Evolutionary conservation across 2,888 invertebrate genomes (phyloP).

Genomic region (Melitaea athalia): DNA sequence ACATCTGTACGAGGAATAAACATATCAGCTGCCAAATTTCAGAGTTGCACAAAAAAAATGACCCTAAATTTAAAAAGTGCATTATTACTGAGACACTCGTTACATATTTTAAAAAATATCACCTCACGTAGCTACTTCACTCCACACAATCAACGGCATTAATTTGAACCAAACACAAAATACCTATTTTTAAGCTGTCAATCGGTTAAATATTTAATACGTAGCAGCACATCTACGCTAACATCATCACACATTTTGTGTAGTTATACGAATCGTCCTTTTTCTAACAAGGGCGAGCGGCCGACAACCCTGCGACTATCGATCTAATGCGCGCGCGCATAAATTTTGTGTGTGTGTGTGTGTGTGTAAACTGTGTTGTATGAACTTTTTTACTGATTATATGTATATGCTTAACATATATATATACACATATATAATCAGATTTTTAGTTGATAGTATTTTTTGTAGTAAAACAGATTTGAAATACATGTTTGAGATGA

Average conservation of each 20-base stretch:
- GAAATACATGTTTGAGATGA: too few relatives aligned
- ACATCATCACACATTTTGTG: slow-evolving; percentile 30
- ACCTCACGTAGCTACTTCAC: too few relatives aligned
- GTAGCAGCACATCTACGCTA: slow-evolving; percentile 35
- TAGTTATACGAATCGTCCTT: slow-evolving; percentile 66
- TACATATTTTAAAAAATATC: too few relatives aligned
- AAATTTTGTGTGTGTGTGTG: background rate
- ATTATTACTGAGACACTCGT: too few relatives aligned
- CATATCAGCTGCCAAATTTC: too few relatives aligned
- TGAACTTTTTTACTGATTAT: background rate
- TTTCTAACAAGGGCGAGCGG: slow-evolving; percentile 78
- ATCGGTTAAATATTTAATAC: background rate
- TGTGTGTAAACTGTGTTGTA: background rate
- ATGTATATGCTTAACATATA: background rate
- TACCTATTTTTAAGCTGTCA: too few relatives aligned
- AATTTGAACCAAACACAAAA: background rate
- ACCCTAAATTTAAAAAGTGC: too few relatives aligned
- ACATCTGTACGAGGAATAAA: too few relatives aligned
- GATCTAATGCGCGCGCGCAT: slow-evolving; percentile 61
- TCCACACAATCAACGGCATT: background rate
- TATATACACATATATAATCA: background rate
- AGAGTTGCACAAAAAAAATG: too few relatives aligned
- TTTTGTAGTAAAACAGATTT: too few relatives aligned
- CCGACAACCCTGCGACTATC: slow-evolving; percentile 71
- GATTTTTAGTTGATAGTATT: too few relatives aligned